A percentile compares a stretch with the other conserved stretches of the same genome.
Conservation (phyloP, 2,113 vertebrate species). For the Boleophthalmus pectinirostris region DNA sequence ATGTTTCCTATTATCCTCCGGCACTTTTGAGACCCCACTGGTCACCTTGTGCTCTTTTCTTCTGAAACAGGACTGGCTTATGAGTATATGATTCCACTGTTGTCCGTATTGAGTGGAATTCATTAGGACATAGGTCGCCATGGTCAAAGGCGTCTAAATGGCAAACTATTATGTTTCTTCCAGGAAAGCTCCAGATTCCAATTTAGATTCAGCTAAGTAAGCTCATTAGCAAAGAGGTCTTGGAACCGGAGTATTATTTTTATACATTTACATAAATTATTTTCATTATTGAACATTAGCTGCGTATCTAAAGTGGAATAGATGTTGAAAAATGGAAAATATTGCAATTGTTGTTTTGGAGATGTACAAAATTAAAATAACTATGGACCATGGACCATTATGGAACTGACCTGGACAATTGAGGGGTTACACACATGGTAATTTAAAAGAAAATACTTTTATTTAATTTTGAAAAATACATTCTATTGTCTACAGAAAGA, state of each 20-base stretch:
- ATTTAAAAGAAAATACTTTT: no score
- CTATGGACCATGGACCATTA: no score
- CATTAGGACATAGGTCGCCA: slow-evolving; percentile 15
- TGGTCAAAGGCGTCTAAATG: slow-evolving; percentile 16
- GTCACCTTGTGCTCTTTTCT: slow-evolving; percentile 40
- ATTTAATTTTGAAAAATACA: no score
- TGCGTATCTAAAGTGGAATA: not conserved
- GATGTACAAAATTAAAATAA: no score
- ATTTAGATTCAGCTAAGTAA: not conserved
- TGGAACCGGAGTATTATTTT: no score
- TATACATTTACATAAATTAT: not conserved
- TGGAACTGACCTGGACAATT: no score
- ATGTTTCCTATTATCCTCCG: slow-evolving; percentile 71
- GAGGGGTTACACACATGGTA: not conserved
- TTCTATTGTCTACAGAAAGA: no score
- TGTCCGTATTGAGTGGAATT: slow-evolving; percentile 24
- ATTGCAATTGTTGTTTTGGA: no score
- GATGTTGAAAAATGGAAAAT: no score
- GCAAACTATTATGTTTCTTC: slow-evolving; percentile 32
- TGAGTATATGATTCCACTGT: slow-evolving; percentile 26
- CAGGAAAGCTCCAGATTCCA: slow-evolving; percentile 27
- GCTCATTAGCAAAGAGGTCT: no score
- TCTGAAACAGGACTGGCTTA: slow-evolving; percentile 11
- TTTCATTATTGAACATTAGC: not conserved
- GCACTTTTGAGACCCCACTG: slow-evolving; percentile 44